Conservation (phyloP, 2,797 vertebrate genomes). For the Myotis pilosus region DNA sequence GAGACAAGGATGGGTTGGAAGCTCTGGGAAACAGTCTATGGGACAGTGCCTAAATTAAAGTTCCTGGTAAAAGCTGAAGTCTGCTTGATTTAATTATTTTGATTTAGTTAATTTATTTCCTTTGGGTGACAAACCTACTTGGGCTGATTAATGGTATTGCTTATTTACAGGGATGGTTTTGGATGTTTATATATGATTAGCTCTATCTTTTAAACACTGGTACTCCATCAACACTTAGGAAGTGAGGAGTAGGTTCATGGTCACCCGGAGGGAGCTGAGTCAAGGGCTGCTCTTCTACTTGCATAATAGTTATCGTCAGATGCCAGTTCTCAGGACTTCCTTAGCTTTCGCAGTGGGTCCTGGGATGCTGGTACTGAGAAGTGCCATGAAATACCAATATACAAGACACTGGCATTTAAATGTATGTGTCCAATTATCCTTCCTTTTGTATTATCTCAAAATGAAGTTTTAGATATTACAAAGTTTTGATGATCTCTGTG, state of each 20-base stretch:
- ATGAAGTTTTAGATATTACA: constrained; percentile 18
- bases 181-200: neutral
- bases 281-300: neutral
- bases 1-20: neutral
- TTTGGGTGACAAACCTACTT: neutral
- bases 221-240: neutral
- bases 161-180: neutral
- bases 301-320: neutral
- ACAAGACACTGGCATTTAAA: neutral
- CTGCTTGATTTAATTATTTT: neutral
- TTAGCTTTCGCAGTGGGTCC: neutral
- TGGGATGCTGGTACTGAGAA: neutral
- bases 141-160: neutral
- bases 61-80: neutral
- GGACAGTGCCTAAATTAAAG: neutral
- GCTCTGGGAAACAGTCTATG: neutral
- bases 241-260: neutral
- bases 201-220: neutral
- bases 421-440: neutral
- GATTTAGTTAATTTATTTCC: neutral
- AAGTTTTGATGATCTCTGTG: constrained; percentile 32
- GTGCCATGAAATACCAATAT: neutral
- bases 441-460: constrained; percentile 21
- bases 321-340: neutral
- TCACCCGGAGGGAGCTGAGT: neutral